phyloP scores from a whole-genome alignment of 2,888 invertebrate species.

The Agonopterix arenella region DNA sequence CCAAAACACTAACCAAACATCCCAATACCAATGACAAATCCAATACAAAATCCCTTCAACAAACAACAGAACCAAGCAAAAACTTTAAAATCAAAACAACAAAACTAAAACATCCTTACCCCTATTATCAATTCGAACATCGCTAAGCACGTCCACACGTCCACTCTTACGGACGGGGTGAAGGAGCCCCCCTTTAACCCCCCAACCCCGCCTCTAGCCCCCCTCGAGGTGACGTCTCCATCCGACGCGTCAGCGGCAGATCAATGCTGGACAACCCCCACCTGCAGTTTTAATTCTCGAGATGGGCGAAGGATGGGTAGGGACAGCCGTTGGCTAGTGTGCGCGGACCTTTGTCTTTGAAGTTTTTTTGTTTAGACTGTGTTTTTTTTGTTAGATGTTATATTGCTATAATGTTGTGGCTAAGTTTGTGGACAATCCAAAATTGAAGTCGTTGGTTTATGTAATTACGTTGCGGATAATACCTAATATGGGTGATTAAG shows the following conservation, averaged over 20 bases:
- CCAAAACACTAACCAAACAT: too few relatives aligned
- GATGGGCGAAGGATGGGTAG: conserved; percentile 20
- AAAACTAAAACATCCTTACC: conserved; percentile 33
- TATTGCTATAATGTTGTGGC: not conserved
- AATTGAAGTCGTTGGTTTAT: not conserved
- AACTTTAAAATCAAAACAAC: conserved; percentile 11
- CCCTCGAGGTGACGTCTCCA: conserved; percentile 44
- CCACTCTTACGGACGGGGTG: conserved; percentile 30
- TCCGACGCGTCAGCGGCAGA: conserved; percentile 62
- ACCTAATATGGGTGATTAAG: too few relatives aligned
- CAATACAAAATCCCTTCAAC: too few relatives aligned
- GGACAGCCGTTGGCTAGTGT: conserved; percentile 18
- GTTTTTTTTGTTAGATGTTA: too few relatives aligned
- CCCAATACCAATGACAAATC: too few relatives aligned
- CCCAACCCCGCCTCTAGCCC: too few relatives aligned
- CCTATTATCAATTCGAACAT: conserved; percentile 61
- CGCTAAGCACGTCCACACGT: conserved; percentile 63
- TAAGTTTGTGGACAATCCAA: not conserved
- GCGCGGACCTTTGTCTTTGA: conserved; percentile 28
- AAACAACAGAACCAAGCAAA: too few relatives aligned
- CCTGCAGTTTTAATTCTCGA: conserved; percentile 64
- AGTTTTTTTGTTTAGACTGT: not conserved
- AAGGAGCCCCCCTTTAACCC: conserved; percentile 9
- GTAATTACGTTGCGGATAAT: too few relatives aligned
- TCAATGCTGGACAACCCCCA: conserved; percentile 70